Evolutionary conservation across 2,113 vertebrate genomes (phyloP).

Genomic region (Ictalurus furcatus): DNA sequence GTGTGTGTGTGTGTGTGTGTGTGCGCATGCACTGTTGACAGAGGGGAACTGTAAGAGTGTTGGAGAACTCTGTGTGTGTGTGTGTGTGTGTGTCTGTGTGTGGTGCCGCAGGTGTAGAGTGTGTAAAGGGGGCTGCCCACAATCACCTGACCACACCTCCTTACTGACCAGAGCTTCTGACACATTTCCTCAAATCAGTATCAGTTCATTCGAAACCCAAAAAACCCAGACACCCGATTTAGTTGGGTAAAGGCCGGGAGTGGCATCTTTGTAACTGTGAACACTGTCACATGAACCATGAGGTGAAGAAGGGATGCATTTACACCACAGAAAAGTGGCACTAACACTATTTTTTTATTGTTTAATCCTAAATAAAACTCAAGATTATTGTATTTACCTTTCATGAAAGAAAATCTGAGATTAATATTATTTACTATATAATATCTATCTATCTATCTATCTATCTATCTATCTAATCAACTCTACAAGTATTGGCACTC

Average conservation of each 20-base stretch:
- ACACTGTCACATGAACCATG: background rate
- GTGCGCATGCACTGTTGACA: conserved; percentile 3
- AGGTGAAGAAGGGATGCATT: too few relatives aligned
- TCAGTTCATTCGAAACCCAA: conserved; percentile 70
- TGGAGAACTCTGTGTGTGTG: conserved; percentile 38
- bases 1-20: conserved; percentile 5
- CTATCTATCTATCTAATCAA: background rate
- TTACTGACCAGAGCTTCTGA: conserved; percentile 59
- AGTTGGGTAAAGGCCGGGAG: background rate
- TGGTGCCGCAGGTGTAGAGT: conserved; percentile 67
- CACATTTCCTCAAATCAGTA: conserved; percentile 76
- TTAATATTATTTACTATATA: background rate
- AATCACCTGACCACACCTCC: conserved; percentile 66
- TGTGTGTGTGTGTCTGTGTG: conserved; percentile 34
- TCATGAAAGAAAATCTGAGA: background rate
- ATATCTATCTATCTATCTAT: background rate
- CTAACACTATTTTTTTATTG: background rate
- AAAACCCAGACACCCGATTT: conserved; percentile 37
- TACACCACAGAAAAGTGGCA: background rate
- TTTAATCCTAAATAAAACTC: background rate
- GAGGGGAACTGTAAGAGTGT: conserved; percentile 53
- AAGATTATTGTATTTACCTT: background rate
- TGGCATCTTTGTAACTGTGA: background rate
- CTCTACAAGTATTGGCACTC: background rate
- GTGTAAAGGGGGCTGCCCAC: conserved; percentile 65